Percentiles rank a stretch among this genome's conserved stretches.
Conservation (phyloP, 1,140 invertebrate genomes). For the Cotesia chilonis region DNA sequence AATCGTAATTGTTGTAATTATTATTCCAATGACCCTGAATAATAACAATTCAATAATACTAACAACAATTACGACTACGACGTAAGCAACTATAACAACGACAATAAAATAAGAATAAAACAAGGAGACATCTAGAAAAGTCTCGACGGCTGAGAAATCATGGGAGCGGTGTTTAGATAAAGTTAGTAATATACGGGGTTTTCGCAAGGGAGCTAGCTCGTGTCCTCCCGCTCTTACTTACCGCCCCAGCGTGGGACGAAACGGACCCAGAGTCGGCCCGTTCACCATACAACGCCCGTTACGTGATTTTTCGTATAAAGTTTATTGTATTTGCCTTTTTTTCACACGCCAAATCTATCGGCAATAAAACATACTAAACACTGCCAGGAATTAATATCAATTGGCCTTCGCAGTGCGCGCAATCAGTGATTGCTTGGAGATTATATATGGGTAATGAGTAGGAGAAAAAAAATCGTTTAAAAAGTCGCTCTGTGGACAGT, state of each 20-base stretch:
- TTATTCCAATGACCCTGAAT: conserved; percentile 15
- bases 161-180: conserved; percentile 19
- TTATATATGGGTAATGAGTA: too few species aligned
- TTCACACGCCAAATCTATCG: not conserved
- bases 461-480: too few species aligned
- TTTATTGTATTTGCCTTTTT: conserved; percentile 27
- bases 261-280: conserved; percentile 39
- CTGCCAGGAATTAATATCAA: not conserved
- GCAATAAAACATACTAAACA: not conserved
- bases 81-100: not conserved
- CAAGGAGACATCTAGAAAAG: not conserved
- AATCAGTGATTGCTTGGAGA: too few species aligned
- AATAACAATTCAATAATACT: not conserved
- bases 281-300: conserved; percentile 29
- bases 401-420: not conserved
- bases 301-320: conserved; percentile 26
- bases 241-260: conserved; percentile 44
- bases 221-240: conserved; percentile 29
- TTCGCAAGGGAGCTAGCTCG: conserved; percentile 42
- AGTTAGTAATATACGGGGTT: not conserved
- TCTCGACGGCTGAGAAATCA: conserved; percentile 1
- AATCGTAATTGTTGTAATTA: not conserved
- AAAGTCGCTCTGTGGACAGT: too few species aligned
- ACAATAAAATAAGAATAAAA: not conserved
- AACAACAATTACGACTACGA: not conserved